These are phyloP conservation scores for Gephyroberyx darwinii DNA, from an alignment of 2,797 vertebrate genomes.

Conservation along the genomic window DNA sequence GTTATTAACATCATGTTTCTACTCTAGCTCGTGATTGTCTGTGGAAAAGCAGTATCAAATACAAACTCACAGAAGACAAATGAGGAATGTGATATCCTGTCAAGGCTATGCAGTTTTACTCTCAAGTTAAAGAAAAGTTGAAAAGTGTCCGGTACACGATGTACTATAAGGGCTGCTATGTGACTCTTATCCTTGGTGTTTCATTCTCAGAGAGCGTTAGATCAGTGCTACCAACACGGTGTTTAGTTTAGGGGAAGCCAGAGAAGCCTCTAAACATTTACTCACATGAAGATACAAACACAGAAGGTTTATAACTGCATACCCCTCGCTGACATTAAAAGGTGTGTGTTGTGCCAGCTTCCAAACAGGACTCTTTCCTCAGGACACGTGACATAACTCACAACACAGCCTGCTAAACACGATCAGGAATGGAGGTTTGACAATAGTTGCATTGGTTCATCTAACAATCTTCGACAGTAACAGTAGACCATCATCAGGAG, in stretches of 20 bases:
- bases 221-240: constrained; percentile 12
- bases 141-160: constrained; percentile 16
- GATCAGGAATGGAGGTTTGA: constrained; percentile 18
- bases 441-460: constrained; percentile 8
- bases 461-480: constrained; percentile 45
- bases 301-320: not conserved
- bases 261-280: not conserved
- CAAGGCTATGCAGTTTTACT: constrained; percentile 27
- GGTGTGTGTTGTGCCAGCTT: not conserved
- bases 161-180: constrained; percentile 25
- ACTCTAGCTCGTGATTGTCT: constrained; percentile 76
- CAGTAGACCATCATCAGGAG: constrained; percentile 24
- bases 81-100: constrained; percentile 53
- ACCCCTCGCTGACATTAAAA: not conserved
- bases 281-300: not conserved
- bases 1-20: constrained; percentile 61
- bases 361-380: not conserved
- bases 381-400: not conserved
- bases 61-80: constrained; percentile 61
- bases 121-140: constrained; percentile 16
- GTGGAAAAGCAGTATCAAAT: constrained; percentile 60
- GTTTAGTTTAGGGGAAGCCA: not conserved
- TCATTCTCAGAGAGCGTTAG: constrained; percentile 12
- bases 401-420: not conserved
- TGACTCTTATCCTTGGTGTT: constrained; percentile 23